phyloP scores from a whole-genome alignment of 2,888 invertebrate genomes.

The Diadromus collaris region DNA sequence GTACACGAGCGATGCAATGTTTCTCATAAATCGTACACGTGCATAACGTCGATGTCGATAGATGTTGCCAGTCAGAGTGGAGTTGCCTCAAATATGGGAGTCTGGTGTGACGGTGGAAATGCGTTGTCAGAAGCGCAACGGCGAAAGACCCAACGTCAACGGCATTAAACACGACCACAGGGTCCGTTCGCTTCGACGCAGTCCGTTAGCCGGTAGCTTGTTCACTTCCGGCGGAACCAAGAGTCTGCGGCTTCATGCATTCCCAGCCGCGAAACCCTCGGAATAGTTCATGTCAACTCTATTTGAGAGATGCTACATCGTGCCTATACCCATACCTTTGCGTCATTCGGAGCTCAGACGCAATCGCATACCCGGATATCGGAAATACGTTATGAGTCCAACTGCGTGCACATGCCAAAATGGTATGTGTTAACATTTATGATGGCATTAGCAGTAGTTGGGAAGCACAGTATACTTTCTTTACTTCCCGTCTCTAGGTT shows the following conservation, averaged over 20 bases:
- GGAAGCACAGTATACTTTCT: no score
- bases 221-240: slow-evolving; percentile 70
- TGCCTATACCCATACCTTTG: slow-evolving; percentile 5
- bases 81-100: slow-evolving; percentile 5
- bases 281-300: slow-evolving; percentile 45
- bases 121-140: slow-evolving; percentile 54
- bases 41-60: neutral
- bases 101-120: neutral
- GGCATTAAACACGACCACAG: slow-evolving; percentile 69
- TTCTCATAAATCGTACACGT: neutral
- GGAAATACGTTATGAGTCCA: neutral
- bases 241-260: slow-evolving; percentile 49
- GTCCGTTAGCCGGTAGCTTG: slow-evolving; percentile 67
- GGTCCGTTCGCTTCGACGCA: slow-evolving; percentile 68
- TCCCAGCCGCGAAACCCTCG: slow-evolving; percentile 51
- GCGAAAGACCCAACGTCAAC: slow-evolving; percentile 62
- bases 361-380: slow-evolving; percentile 35
- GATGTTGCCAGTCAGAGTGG: neutral
- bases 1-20: neutral
- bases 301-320: slow-evolving; percentile 36
- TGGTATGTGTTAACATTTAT: no score
- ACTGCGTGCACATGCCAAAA: no score
- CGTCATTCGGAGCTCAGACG: slow-evolving; percentile 11
- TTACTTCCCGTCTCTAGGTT: no score
- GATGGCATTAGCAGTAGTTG: no score